Evolutionary conservation across 2,113 vertebrate species (phyloP).

Genomic region (Rhea pennata): DNA sequence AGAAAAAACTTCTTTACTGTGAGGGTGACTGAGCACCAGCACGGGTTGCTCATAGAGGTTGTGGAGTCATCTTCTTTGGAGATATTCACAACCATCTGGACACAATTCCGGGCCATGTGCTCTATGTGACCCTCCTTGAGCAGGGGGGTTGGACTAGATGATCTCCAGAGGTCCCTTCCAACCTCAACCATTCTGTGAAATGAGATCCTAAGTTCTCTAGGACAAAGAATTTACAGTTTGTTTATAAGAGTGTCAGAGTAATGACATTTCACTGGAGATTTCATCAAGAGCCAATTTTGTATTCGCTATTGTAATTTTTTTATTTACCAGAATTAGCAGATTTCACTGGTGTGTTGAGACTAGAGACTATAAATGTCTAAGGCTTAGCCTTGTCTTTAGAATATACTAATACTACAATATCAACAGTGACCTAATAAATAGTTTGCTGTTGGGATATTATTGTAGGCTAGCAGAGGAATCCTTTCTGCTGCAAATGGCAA

Average conservation of each 20-base stretch:
- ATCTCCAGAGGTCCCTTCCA: too few relatives aligned
- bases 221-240: background rate
- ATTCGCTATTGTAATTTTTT: background rate
- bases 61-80: too few relatives aligned
- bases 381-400: background rate
- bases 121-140: too few relatives aligned
- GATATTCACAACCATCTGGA: too few relatives aligned
- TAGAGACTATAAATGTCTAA: background rate
- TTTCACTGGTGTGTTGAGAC: background rate
- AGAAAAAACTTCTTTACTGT: too few relatives aligned
- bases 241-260: background rate
- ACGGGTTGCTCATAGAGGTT: too few relatives aligned
- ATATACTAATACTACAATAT: background rate
- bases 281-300: background rate
- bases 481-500: background rate
- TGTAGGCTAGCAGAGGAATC: background rate
- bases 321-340: background rate
- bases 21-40: too few relatives aligned
- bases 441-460: background rate
- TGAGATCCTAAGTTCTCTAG: background rate
- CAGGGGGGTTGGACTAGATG: too few relatives aligned
- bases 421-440: background rate
- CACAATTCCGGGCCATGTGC: too few relatives aligned
- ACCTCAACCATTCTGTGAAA: background rate
- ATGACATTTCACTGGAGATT: too few relatives aligned